Evolutionary conservation across 2,113 vertebrate genomes (phyloP).

Genomic region (Piaya cayana): DNA sequence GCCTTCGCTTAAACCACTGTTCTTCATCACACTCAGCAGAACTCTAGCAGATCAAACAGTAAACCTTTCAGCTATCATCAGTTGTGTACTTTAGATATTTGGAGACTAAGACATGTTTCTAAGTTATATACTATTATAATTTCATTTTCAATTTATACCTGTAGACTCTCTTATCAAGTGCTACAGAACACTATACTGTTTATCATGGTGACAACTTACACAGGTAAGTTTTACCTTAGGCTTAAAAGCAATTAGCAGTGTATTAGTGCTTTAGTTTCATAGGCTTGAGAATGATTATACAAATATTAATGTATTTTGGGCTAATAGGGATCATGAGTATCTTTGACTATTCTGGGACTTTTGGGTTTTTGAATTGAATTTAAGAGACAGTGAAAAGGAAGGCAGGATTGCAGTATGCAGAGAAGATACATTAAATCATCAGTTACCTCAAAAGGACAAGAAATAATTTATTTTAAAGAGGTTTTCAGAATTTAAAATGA

Average conservation of each 20-base stretch:
- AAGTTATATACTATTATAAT: neutral
- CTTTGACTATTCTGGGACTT: neutral
- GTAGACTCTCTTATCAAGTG: neutral
- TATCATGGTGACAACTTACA: neutral
- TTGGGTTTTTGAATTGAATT: neutral
- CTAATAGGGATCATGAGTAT: neutral
- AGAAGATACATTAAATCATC: neutral
- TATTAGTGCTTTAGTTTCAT: neutral
- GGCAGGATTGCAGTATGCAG: neutral
- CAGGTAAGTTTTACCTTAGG: neutral
- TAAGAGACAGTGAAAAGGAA: neutral
- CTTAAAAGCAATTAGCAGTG: neutral
- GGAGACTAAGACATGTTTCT: neutral
- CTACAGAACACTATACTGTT: neutral
- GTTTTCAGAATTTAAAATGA: conserved; percentile 5
- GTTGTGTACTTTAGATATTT: neutral
- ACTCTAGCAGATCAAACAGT: neutral
- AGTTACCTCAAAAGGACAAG: conserved; percentile 3
- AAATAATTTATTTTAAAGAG: neutral
- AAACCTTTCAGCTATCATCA: neutral
- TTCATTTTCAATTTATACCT: neutral
- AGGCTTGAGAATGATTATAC: neutral
- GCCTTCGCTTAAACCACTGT: neutral
- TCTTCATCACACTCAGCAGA: neutral
- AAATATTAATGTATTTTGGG: neutral